Percentiles rank a stretch among this genome's conserved stretches.
Conservation (phyloP, 2,888 invertebrate genomes). For the Aleiodes alternator region DNA sequence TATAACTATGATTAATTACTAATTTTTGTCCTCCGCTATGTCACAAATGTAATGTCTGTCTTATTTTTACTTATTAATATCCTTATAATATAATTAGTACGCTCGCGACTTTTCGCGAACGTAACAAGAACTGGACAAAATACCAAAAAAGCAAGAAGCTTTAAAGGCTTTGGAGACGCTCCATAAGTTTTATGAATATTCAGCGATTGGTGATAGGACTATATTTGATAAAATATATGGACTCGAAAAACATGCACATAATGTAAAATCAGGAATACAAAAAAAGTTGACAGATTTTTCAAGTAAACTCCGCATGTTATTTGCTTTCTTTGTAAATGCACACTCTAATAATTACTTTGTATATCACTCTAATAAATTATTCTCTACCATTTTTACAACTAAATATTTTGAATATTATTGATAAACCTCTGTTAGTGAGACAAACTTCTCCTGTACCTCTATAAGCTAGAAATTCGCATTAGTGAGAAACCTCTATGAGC, state of each 20-base stretch:
- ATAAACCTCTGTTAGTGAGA: conserved; percentile 45
- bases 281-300: background rate
- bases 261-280: conserved; percentile 24
- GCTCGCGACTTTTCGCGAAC: too few species aligned
- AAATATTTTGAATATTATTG: conserved; percentile 38
- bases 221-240: conserved; percentile 53
- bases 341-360: too few species aligned
- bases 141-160: conserved; percentile 48
- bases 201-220: conserved; percentile 47
- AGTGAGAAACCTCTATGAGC: conserved; percentile 44
- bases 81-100: too few species aligned
- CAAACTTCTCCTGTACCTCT: conserved; percentile 42
- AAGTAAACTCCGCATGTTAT: too few species aligned
- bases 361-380: too few species aligned
- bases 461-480: conserved; percentile 44
- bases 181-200: conserved; percentile 50
- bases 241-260: conserved; percentile 40
- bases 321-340: too few species aligned
- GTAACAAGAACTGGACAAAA: conserved; percentile 46
- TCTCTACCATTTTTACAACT: too few species aligned
- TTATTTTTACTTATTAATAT: too few species aligned
- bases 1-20: too few species aligned
- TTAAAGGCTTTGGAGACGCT: conserved; percentile 51
- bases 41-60: too few species aligned
- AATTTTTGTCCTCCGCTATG: too few species aligned